Evolutionary conservation across 2,797 vertebrate species (phyloP).

Genomic region (Notolepis coatsorum): DNA sequence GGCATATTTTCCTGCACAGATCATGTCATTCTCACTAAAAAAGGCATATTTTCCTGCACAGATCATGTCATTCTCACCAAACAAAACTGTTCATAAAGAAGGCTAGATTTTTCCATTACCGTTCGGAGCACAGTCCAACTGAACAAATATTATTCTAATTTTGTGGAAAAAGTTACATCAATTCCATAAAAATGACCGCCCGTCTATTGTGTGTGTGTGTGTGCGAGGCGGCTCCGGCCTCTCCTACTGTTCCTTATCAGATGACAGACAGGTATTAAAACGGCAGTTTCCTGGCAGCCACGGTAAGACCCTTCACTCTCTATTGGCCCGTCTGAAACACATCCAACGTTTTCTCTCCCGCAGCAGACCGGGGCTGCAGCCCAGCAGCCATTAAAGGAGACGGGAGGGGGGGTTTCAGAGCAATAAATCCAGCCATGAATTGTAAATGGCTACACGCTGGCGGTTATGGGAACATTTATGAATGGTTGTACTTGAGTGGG

Average conservation of each 20-base stretch:
- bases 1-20: neutral
- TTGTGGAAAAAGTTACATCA: no score
- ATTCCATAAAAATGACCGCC: neutral
- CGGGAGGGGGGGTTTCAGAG: slow-evolving; percentile 44
- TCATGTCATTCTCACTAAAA: neutral
- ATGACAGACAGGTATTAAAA: slow-evolving; percentile 10
- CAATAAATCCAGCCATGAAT: slow-evolving; percentile 52
- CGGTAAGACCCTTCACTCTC: slow-evolving; percentile 18
- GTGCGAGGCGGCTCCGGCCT: no score
- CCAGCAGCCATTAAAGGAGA: slow-evolving; percentile 27
- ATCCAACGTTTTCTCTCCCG: slow-evolving; percentile 24
- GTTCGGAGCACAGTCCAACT: no score
- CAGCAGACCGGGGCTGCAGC: slow-evolving; percentile 22
- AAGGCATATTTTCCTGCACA: neutral
- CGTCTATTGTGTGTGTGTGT: neutral
- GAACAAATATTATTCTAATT: neutral
- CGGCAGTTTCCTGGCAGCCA: slow-evolving; percentile 51
- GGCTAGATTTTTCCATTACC: no score
- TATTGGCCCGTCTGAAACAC: slow-evolving; percentile 39
- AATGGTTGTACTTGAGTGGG: slow-evolving; percentile 40
- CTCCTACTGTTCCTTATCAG: no score
- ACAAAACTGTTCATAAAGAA: neutral
- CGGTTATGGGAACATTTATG: slow-evolving; percentile 46
- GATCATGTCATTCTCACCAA: neutral
- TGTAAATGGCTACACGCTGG: slow-evolving; percentile 11